A percentile compares a stretch with the other conserved stretches of the same genome.
These are phyloP conservation scores for Isaurus tuberculatus DNA, from an alignment of 92 coral and sea anemone species.

Conservation along the genomic window DNA sequence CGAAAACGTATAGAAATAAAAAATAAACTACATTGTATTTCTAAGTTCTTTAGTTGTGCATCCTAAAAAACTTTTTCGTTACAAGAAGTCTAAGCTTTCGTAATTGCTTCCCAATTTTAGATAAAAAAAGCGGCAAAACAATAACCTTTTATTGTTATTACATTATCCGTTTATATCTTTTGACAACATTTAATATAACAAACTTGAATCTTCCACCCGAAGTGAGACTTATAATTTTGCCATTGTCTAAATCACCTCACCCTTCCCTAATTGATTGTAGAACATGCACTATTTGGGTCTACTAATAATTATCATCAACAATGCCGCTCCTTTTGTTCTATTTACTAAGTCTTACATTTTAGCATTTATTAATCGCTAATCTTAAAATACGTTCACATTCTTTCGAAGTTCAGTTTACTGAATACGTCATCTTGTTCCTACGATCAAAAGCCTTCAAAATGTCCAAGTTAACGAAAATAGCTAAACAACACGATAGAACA, in stretches of 20 bases:
- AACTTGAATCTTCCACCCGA: not conserved
- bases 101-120: not conserved
- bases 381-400: not conserved
- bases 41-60: too few relatives aligned
- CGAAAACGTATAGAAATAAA: too few relatives aligned
- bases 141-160: not conserved
- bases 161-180: not conserved
- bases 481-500: constrained; percentile 53
- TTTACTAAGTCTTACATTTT: not conserved
- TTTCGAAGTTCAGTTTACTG: not conserved
- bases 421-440: not conserved
- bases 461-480: constrained; percentile 16
- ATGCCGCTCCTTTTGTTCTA: not conserved
- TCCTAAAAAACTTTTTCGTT: not conserved
- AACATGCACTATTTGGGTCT: not conserved
- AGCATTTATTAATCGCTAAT: too few relatives aligned
- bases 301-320: not conserved
- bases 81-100: not conserved
- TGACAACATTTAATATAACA: not conserved
- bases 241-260: not conserved
- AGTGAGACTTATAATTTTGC: not conserved
- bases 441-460: not conserved
- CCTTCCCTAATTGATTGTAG: not conserved
- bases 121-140: not conserved
- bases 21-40: too few relatives aligned